Conservation (phyloP, 2,113 vertebrate genomes). For the Zeus faber region DNA sequence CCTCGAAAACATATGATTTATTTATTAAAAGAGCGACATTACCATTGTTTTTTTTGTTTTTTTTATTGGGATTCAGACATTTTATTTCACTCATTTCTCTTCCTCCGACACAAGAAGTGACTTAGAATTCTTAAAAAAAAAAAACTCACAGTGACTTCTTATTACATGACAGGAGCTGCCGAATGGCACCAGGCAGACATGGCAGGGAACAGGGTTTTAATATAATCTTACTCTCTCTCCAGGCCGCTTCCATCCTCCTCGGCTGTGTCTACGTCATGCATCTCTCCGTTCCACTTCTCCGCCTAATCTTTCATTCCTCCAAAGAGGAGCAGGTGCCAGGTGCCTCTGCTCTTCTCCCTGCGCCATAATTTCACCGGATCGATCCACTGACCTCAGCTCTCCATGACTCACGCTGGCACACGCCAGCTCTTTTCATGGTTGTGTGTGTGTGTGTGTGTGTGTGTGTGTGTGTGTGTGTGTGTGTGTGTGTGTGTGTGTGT, state of each 20-base stretch:
- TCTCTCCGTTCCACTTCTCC: background rate
- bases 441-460: constrained; percentile 13
- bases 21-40: too few relatives aligned
- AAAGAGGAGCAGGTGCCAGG: constrained; percentile 42
- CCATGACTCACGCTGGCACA: constrained; percentile 50
- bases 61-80: too few relatives aligned
- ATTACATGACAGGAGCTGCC: too few relatives aligned
- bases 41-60: too few relatives aligned
- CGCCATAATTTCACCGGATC: constrained; percentile 36
- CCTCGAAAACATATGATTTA: too few relatives aligned
- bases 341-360: constrained; percentile 53
- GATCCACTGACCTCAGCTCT: constrained; percentile 59
- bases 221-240: background rate
- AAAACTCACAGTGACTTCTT: too few relatives aligned
- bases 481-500: constrained; percentile 5
- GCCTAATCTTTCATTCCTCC: background rate
- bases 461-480: constrained; percentile 37
- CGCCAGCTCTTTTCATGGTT: constrained; percentile 24
- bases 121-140: too few relatives aligned
- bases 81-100: too few relatives aligned
- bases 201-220: too few relatives aligned
- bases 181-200: too few relatives aligned
- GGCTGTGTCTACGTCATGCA: background rate
- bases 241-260: background rate
- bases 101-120: too few relatives aligned